phyloP scores from a whole-genome alignment of 2,797 vertebrate species.

The Heteromormyrus szaboi region DNA sequence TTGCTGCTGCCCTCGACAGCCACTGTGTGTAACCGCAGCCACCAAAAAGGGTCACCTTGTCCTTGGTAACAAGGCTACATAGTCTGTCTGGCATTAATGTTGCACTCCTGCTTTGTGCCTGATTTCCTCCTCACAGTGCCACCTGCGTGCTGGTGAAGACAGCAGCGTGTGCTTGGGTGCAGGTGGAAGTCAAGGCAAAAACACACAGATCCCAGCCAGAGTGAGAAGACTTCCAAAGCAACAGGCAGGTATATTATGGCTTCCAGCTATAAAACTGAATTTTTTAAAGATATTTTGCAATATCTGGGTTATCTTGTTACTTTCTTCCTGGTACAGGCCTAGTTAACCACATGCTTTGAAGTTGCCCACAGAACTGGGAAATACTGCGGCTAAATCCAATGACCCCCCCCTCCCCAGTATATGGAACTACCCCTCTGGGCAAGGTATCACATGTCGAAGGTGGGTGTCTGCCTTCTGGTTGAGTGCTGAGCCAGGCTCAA shows the following conservation, averaged over 20 bases:
- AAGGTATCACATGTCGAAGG: not conserved
- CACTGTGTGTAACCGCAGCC: not conserved
- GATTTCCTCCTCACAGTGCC: not conserved
- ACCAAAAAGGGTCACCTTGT: slow-evolving; percentile 1
- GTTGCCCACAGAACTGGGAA: not conserved
- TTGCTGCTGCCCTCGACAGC: not conserved
- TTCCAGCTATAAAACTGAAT: not conserved
- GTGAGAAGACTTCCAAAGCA: not conserved
- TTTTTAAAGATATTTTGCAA: not conserved
- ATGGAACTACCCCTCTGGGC: not conserved
- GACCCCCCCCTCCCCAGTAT: not conserved
- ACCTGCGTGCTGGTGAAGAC: not conserved
- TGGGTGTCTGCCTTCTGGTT: not conserved
- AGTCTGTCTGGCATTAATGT: not conserved
- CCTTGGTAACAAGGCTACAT: not conserved
- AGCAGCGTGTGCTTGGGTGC: not conserved
- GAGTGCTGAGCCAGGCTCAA: not conserved
- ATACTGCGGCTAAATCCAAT: not conserved
- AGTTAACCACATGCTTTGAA: not conserved
- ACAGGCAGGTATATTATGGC: not conserved
- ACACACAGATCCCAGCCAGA: not conserved
- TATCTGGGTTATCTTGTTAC: not conserved
- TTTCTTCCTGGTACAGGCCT: not conserved
- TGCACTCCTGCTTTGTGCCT: not conserved
- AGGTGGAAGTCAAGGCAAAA: not conserved